phyloP scores from a whole-genome alignment of 2,888 invertebrate species.

The Pristionchus japonicus region DNA sequence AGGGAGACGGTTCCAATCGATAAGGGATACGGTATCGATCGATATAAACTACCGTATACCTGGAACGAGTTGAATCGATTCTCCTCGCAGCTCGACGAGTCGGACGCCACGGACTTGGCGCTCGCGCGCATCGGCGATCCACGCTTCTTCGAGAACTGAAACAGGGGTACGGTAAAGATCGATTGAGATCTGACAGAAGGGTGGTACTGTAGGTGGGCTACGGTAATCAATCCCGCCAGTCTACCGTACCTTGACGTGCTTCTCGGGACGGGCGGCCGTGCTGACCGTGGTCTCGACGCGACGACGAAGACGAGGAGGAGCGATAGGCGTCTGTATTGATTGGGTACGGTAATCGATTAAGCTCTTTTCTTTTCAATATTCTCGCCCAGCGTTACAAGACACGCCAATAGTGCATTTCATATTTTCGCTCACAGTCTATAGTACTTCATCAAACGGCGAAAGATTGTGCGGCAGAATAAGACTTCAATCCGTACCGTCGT shows the following conservation, averaged over 20 bases:
- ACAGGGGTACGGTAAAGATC: too few relatives aligned
- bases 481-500: too few relatives aligned
- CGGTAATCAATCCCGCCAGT: neutral
- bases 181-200: too few relatives aligned
- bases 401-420: too few relatives aligned
- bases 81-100: slow-evolving; percentile 24
- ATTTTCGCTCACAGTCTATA: too few relatives aligned
- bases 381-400: too few relatives aligned
- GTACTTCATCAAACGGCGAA: too few relatives aligned
- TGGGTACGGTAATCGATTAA: neutral
- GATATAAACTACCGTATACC: neutral
- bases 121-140: neutral
- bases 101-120: neutral
- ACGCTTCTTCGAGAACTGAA: slow-evolving; percentile 1
- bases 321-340: too few relatives aligned
- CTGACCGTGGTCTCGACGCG: neutral
- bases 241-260: neutral
- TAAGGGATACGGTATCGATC: neutral
- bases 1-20: neutral
- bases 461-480: too few relatives aligned
- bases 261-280: neutral
- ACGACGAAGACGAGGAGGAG: neutral
- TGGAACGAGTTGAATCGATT: slow-evolving; percentile 31
- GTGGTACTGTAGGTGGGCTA: neutral
- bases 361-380: too few relatives aligned